phyloP scores from a whole-genome alignment of 2,113 vertebrate species.

The Bungarus multicinctus region DNA sequence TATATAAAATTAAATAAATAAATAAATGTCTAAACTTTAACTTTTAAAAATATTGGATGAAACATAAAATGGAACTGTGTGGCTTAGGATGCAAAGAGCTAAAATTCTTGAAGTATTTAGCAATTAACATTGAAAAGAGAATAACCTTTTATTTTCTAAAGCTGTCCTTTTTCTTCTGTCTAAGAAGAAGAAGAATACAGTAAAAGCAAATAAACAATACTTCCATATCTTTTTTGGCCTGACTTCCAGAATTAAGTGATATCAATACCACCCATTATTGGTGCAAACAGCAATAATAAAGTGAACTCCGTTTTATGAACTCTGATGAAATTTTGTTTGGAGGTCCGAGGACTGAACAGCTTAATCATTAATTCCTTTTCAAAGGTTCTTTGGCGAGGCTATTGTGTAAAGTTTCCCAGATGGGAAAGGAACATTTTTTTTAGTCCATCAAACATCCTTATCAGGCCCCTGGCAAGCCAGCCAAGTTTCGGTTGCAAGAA shows the following conservation, averaged over 20 bases:
- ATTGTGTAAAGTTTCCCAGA: slow-evolving; percentile 4
- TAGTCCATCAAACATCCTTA: slow-evolving; percentile 10
- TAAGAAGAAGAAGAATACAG: background rate
- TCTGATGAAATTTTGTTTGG: background rate
- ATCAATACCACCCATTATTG: slow-evolving; percentile 4
- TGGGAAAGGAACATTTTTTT: slow-evolving; percentile 15
- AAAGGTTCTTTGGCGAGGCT: background rate
- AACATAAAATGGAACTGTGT: background rate
- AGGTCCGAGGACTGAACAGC: background rate
- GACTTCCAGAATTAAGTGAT: slow-evolving; percentile 20
- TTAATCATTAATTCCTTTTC: slow-evolving; percentile 20
- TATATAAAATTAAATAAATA: too few relatives aligned
- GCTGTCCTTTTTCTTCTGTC: slow-evolving; percentile 11
- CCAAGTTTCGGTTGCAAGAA: slow-evolving; percentile 41
- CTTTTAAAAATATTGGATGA: slow-evolving; percentile 18
- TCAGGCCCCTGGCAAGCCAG: slow-evolving; percentile 30
- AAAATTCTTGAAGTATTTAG: slow-evolving; percentile 29
- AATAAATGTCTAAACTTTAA: background rate
- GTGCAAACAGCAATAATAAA: background rate
- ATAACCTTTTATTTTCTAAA: background rate
- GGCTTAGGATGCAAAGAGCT: background rate
- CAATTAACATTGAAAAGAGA: background rate
- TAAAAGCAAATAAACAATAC: background rate
- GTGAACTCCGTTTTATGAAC: background rate
- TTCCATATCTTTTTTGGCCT: background rate